Percentiles rank a stretch among this genome's conserved stretches.
phyloP scores from a whole-genome alignment of 2,113 vertebrate species.

The Poecile atricapillus region DNA sequence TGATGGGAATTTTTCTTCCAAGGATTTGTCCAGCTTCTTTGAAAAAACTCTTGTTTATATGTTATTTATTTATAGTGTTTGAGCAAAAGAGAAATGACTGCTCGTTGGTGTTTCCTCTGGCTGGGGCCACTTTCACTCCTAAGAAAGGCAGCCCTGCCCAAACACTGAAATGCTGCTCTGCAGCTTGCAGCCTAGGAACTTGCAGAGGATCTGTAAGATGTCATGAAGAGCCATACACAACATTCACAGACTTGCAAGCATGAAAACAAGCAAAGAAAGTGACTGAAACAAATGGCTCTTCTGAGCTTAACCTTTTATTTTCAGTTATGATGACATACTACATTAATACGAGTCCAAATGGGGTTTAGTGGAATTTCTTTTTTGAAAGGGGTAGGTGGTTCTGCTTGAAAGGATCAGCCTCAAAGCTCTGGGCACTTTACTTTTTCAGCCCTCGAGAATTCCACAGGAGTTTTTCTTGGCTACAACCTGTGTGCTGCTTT shows the following conservation, averaged over 20 bases:
- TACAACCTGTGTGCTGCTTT: neutral
- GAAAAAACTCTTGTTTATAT: neutral
- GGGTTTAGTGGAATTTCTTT: neutral
- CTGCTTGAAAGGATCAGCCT: neutral
- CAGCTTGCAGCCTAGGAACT: neutral
- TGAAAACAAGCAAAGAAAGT: neutral
- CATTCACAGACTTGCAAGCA: neutral
- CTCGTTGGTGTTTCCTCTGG: neutral
- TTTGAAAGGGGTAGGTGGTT: neutral
- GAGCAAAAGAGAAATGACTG: neutral
- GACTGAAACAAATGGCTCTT: neutral
- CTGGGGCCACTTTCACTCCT: neutral
- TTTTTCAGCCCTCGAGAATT: neutral
- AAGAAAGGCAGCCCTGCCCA: neutral
- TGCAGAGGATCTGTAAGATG: neutral
- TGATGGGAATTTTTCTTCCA: neutral
- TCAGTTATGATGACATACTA: neutral
- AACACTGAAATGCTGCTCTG: neutral
- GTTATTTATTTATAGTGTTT: neutral
- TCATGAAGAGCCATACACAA: neutral
- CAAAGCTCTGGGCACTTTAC: neutral
- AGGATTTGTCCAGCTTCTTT: neutral
- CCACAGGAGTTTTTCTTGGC: neutral
- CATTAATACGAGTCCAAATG: neutral
- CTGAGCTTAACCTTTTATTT: neutral